These are phyloP conservation scores for Lacerta agilis DNA, from an alignment of 2,797 vertebrate species.

Conservation along the genomic window DNA sequence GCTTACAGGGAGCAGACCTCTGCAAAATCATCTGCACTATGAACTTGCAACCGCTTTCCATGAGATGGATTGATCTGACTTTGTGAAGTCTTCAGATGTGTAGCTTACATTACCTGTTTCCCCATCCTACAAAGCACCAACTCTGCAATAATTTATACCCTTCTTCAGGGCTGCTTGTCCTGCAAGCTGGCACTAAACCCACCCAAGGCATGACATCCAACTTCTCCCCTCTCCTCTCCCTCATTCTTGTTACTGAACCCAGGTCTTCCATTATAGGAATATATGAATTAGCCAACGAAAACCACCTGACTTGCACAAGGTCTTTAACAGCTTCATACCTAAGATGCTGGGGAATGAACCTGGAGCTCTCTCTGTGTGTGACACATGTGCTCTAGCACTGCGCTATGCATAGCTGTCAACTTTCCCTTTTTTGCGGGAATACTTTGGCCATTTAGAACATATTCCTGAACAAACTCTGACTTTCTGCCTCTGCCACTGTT, in stretches of 20 bases:
- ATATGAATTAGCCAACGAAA: too few species aligned
- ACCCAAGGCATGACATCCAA: background rate
- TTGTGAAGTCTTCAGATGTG: background rate
- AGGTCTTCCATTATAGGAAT: background rate
- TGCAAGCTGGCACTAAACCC: background rate
- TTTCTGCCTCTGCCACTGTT: constrained; percentile 1
- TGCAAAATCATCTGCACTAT: background rate
- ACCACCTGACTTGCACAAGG: background rate
- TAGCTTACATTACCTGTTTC: background rate
- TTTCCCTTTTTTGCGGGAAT: too few species aligned
- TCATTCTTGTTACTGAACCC: background rate
- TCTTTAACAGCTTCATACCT: background rate
- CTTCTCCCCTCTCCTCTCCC: background rate
- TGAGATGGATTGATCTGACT: background rate
- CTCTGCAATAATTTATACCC: background rate
- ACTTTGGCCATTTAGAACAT: background rate
- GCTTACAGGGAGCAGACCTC: background rate
- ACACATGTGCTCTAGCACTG: background rate
- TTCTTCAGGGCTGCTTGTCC: background rate
- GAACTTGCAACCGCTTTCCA: background rate
- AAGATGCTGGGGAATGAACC: background rate
- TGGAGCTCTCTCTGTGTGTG: background rate
- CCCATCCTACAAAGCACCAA: background rate
- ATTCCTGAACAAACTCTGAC: background rate
- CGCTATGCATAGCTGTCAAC: background rate